Base-by-base conservation (phyloP, 2,797 vertebrate species). In the Tangara arthus region DNA sequence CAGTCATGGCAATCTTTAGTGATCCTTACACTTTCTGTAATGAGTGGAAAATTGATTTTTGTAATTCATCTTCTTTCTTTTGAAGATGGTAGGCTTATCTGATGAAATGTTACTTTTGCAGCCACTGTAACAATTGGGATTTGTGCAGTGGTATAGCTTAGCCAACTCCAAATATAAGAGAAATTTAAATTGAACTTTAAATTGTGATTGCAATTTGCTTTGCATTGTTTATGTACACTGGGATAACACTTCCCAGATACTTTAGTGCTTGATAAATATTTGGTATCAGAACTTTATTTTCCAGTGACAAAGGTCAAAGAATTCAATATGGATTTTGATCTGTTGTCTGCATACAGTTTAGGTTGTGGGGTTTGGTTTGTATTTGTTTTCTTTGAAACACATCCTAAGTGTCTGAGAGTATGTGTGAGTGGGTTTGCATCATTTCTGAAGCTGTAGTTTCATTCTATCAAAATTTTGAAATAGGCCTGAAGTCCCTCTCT, bases 1-100 rank as follows among this genome's bases (percentile, higher is more conserved):
- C 30, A 88, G 53, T 39, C 59, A 37, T 7, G 50, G 30, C 0
- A 1, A 42, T 73, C 56, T 89, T 82, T 68, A 91, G 49, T 57
- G 69, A 90, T 71, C 82, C n/a, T 71, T 87, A 65, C 0, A 8
- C 49, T 85, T 91, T 80, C 69, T 85, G 46, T 85, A 82, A 96
- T 35, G 60, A 89, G 55, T 52, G 28, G 87, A 84, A 96, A 93
- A 94, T 71, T 71, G 47, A 83, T 86, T 92, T 85, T 82, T 85
- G 26, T 77, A 85, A 89, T 93, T 89, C 22, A 15, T 73, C 41
- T 46, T 72, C 64, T 92, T 95, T 55, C 57, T 93, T 93, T 84
- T 66, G 82, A 80, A 91, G 78, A 55, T 26, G 22, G 32, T 56
- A 65, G 28, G 20, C 11, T 88, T 93, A 82, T 41, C 63, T 82